Base-by-base conservation (phyloP, 2,113 vertebrate species). In the Nycticebus coucang region DNA sequence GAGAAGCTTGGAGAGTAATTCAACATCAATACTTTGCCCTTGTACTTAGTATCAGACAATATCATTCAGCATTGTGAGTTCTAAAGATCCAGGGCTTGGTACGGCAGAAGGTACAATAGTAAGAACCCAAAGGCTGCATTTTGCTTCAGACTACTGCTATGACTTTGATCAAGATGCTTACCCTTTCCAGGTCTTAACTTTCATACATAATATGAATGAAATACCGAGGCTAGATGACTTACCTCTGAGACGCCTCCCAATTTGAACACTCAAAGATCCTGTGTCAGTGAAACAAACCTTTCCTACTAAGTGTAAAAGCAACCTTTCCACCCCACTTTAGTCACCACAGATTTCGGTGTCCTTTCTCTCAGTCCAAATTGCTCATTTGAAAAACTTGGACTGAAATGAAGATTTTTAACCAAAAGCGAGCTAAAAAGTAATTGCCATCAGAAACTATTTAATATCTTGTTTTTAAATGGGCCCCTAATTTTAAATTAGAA, bases 321-420 rank as follows among this genome's bases (percentile, higher is more conserved):
- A 92, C 78, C 75, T 93, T 95, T 96, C 66, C 64, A 4, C 33
- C 93, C 62, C 30, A 91, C 10, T 45, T 89, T 60, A 59, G 24
- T 87, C 45, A 78, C 59, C 33, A 30, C 8, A 53, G 80, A 82
- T 28, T 89, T 77, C n/a, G 22, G 18, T 81, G 62, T 74, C 21
- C 55, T 94, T 93, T 92, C 45, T 85, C 66, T 94, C 82, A 60
- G 69, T 92, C 35, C 53, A 87, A 80, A 95, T 72, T 18, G 89
- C 21, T 89, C 71, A 66, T 72, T 87, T 84, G 77, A 87, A 90
- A 84, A 86, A 87, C n/a, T 53, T 89, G 37, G 55, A 69, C 35
- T 81, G 71, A 94, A 95, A 84, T 75, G 30, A 89, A 78, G 14
- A 79, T 84, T 94, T 94, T 91, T 79, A 92, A 84, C 62, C 50